Base-by-base conservation (phyloP, 2,113 vertebrate species). In the Naja naja region DNA sequence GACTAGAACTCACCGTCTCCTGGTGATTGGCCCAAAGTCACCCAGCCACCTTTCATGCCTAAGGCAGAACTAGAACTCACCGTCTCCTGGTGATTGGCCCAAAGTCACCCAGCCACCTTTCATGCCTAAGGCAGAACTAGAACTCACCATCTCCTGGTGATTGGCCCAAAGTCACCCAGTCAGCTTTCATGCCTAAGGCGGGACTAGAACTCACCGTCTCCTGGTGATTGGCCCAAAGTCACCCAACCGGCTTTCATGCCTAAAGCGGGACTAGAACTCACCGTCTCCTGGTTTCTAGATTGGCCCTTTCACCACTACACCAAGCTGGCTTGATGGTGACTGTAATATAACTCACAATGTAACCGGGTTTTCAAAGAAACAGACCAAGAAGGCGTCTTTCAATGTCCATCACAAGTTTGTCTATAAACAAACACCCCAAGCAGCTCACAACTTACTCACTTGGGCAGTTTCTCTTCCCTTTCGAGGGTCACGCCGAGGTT, bases 371-470 rank as follows among this genome's bases (percentile, higher is more conserved):
- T 1, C 1, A 14, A 64, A n/a, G 60, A 11, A 12, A 30, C 22
- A 0, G 9, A 30, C 0, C 0, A 60, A 60, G 10, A 60, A 56
- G 55, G 55, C 0, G 8, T 0, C 25, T 60, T 27, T 9, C 1
- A 10, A 30, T 11, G 3, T 64, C 10, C 60, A 14, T n/a, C 60
- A 14, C 4, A n/a, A 5, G 60, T 58, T 25, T 25, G 25, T 69
- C 47, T 47, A 4, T 14, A 0, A 69, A 69, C 60, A n/a, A 69
- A 12, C 2, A 1, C 64, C 39, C 1, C 16, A n/a, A 23, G 0
- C 49, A 25, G 16, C 11, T 43, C 39, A 52, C 60, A 12, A 1
- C 4, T 3, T 22, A 97, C 98, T 97, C 92, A 98, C 98, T 58
- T 69, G 85, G 98, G 98, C 96, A 96, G 96, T 16, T 96, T n/a